Evolutionary conservation across 2,888 invertebrate species (phyloP), one percentile per base, ranked within the genome.

Genomic region (Ferdinandea cuprea): DNA sequence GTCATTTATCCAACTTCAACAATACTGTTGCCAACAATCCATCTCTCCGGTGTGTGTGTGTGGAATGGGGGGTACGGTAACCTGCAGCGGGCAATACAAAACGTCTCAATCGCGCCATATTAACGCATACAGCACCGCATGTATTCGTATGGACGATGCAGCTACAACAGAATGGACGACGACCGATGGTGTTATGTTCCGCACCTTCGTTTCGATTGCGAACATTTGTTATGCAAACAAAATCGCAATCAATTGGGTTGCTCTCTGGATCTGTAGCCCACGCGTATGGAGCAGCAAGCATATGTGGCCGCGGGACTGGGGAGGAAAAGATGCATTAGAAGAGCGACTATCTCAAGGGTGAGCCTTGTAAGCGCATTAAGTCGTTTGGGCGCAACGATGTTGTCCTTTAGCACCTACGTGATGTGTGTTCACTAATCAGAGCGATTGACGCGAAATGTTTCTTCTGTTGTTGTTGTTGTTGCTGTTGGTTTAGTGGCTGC

Each of bases 361-460:
- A 78, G 61, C 63, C 68, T 77, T 83, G 83, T 83, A 83, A 78
- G 78, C 73, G 78, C 83, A 83, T 83, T 83, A 77, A 83, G 83
- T 83, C 83, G 83, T 83, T 73, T 83, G 83, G 78, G 83, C 68
- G 61, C 83, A 83, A 83, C 83, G 78, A 83, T 69, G 83, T 83
- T 83, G 83, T 83, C 83, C 72, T 78, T 83, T 83, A 83, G 83
- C 83, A 83, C 83, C 83, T 83, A 83, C 83, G 83, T 83, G 78
- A 78, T 83, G 77, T 83, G 83, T 83, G 83, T 83, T 83, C 83
- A 78, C 83, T 83, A 83, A 83, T 83, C 83, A 83, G 83, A 78
- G 83, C 83, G 78, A 77, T 73, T 77, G 83, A 83, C 72, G 83
- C 72, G 77, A 56, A 61, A 72, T 71, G 61, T 72, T 76, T 50